phyloP scores from a whole-genome alignment of 2,113 vertebrate species.

The Orthonyx spaldingii region DNA sequence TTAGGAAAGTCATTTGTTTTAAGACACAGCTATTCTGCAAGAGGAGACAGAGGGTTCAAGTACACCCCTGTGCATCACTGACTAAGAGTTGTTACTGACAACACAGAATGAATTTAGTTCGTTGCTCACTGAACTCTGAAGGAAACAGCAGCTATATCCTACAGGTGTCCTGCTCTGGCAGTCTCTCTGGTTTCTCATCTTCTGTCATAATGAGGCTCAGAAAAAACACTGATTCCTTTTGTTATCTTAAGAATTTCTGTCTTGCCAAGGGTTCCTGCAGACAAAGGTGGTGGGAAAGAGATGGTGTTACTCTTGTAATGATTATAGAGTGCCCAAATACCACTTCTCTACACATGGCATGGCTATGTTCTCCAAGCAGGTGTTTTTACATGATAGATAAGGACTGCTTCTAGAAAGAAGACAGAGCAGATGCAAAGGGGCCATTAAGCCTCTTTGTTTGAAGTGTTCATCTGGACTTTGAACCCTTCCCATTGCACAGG shows the following conservation, averaged over 20 bases:
- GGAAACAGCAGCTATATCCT: neutral
- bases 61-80: neutral
- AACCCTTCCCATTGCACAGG: neutral
- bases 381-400: neutral
- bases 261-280: neutral
- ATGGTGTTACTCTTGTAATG: neutral
- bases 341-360: neutral
- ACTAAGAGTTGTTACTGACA: neutral
- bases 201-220: neutral
- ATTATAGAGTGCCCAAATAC: neutral
- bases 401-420: neutral
- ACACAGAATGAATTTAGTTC: fast-evolving
- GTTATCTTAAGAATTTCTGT: neutral
- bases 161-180: neutral
- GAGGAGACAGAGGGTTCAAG: neutral
- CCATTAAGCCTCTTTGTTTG: neutral
- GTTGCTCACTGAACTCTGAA: neutral
- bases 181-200: neutral
- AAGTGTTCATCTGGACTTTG: neutral
- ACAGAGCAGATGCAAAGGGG: neutral
- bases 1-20: neutral
- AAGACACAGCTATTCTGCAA: neutral
- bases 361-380: neutral
- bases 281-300: neutral
- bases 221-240: neutral